Conservation (phyloP, 2,797 vertebrate genomes). For the Helarctos malayanus region DNA sequence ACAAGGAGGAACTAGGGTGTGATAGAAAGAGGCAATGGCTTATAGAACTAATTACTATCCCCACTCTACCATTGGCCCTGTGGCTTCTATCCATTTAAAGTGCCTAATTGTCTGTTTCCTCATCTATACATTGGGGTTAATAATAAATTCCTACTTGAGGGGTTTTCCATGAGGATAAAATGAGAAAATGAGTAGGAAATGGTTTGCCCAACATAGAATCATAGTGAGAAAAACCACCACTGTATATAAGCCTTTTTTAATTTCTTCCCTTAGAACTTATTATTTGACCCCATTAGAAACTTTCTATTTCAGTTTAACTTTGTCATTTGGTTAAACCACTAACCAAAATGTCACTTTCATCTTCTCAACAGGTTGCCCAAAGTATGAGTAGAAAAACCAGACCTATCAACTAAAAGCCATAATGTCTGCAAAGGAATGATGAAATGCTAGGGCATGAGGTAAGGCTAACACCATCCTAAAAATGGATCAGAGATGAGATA, state of each 20-base stretch:
- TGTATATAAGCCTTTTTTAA: slow-evolving; percentile 17
- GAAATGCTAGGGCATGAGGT: slow-evolving; percentile 78
- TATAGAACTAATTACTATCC: neutral
- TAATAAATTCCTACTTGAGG: neutral
- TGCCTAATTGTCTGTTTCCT: neutral
- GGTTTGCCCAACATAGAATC: neutral
- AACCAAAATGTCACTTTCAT: slow-evolving; percentile 19
- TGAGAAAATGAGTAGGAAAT: slow-evolving; percentile 1
- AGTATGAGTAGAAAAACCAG: slow-evolving; percentile 50
- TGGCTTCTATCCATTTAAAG: neutral
- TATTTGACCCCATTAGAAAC: neutral
- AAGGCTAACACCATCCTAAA: slow-evolving; percentile 76
- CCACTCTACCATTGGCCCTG: neutral
- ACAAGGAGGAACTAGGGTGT: neutral
- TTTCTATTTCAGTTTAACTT: slow-evolving; percentile 56
- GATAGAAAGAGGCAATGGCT: neutral
- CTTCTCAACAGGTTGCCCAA: neutral
- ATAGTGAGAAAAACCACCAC: neutral
- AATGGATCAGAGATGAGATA: slow-evolving; percentile 82
- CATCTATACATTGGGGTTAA: neutral
- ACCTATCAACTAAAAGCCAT: slow-evolving; percentile 47
- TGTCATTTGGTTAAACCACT: slow-evolving; percentile 55
- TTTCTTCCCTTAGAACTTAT: slow-evolving; percentile 3
- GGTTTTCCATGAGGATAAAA: neutral
- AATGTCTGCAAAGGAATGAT: slow-evolving; percentile 72